Evolutionary conservation across 2,888 invertebrate species (phyloP), one percentile per base, ranked within the genome.

Genomic region (Caenorhabditis macrosperma): DNA sequence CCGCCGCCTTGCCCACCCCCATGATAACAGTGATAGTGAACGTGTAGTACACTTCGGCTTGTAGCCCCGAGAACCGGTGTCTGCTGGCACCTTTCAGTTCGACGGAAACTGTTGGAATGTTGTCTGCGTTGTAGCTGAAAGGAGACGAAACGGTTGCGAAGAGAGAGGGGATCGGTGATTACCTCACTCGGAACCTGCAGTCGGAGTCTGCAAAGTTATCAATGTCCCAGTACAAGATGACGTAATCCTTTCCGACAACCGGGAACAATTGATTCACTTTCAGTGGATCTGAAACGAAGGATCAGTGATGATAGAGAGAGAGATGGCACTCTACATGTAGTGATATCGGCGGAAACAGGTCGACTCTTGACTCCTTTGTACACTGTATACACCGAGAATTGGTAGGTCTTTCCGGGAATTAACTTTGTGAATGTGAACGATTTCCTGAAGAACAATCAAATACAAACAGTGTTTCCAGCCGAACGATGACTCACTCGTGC

Each of bases 341-440:
- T 89, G 26, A 89, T 84, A 63, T 88, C 85, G 9, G 85, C 82
- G 4, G 79, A 69, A 0, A 89, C 89, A 2, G 89, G 86, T 22
- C 89, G 67, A 72, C 88, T 88, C 20, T 78, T 71, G 26, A 88
- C 79, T 41, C 86, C 86, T 55, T 88, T 86, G 60, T 88, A 89
- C 12, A 89, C 84, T 2, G 89, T 89, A 67, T 83, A 89, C 33
- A 89, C 69, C 3, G 83, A 76, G 67, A 89, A 89, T 15, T 83
- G 78, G 71, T 89, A 89, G 5, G 89, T 89, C 60, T 89, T 89
- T 20, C 89, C 89, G 2, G 89, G 89, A 52, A 89, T 88, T 54
- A 89, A 54, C 61, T 89, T 88, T 44, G 89, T 89, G 87, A 89
- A 89, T 17, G 88, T 89, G 67, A 88, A 86, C 5, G 89, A 88